phyloP scores from a whole-genome alignment of 2,888 invertebrate genomes.

The Drosophila vallismaia region DNA sequence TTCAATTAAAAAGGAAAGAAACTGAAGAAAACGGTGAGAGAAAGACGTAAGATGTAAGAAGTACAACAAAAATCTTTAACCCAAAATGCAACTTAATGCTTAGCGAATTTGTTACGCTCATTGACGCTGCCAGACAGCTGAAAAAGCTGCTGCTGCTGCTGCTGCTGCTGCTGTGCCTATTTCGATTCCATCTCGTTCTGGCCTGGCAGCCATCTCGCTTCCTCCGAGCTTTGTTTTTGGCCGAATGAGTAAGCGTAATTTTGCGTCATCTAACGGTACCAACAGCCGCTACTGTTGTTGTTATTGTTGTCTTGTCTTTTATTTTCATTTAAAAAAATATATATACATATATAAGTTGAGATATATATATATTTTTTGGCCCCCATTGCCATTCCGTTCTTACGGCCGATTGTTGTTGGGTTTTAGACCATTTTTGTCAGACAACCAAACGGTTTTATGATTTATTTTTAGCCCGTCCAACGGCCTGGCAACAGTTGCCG shows the following conservation, averaged over 20 bases:
- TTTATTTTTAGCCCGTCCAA: conserved; percentile 70
- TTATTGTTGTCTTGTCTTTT: conserved; percentile 37
- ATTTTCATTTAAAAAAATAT: neutral
- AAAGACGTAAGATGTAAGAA: conserved; percentile 38
- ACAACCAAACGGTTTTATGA: conserved; percentile 80
- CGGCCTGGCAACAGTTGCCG: conserved; percentile 58
- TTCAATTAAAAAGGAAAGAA: conserved; percentile 54
- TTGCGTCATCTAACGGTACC: conserved; percentile 80
- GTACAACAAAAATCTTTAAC: conserved; percentile 37
- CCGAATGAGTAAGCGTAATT: conserved; percentile 79
- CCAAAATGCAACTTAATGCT: conserved; percentile 71
- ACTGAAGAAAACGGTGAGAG: conserved; percentile 18
- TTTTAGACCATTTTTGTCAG: conserved; percentile 78
- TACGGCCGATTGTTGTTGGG: conserved; percentile 57
- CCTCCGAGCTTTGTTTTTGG: conserved; percentile 27
- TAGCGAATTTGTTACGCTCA: conserved; percentile 64
- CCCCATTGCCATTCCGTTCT: conserved; percentile 55
- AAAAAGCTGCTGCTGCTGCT: conserved; percentile 22
- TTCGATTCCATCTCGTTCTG: conserved; percentile 15
- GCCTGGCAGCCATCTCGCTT: conserved; percentile 4
- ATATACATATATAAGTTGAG: neutral
- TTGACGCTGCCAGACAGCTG: conserved; percentile 53
- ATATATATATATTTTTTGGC: conserved; percentile 48
- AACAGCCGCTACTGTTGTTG: conserved; percentile 70
- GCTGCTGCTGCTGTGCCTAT: conserved; percentile 44